A percentile compares a stretch with the other conserved stretches of the same genome.
phyloP scores from a whole-genome alignment of 2,113 vertebrate species.

The Oophaga pumilio region DNA sequence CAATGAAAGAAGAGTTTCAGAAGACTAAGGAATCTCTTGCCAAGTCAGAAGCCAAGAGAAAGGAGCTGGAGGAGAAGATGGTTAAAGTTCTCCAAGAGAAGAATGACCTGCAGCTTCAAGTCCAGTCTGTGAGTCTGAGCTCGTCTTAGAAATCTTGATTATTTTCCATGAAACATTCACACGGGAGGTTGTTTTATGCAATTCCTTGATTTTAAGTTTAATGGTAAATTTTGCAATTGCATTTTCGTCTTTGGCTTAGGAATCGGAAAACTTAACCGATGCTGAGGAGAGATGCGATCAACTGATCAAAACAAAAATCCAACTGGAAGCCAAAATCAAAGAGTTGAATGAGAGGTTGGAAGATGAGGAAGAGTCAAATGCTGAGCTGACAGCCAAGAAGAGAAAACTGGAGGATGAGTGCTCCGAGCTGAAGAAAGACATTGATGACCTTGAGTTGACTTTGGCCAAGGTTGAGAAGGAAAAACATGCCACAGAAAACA shows the following conservation, averaged over 20 bases:
- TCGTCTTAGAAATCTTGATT: not conserved
- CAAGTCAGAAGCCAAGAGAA: constrained; percentile 82
- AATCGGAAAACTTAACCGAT: constrained; percentile 62
- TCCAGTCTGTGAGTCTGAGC: constrained; percentile 70
- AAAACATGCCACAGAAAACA: constrained; percentile 77
- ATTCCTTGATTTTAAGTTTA: not conserved
- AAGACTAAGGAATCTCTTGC: constrained; percentile 85
- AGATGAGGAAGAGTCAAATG: constrained; percentile 61
- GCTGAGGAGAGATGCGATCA: constrained; percentile 62
- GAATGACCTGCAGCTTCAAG: constrained; percentile 80
- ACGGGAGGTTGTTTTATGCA: not conserved
- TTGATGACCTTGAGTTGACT: constrained; percentile 63
- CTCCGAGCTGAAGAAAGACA: constrained; percentile 61
- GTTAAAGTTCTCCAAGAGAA: constrained; percentile 81
- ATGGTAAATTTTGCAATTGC: not conserved
- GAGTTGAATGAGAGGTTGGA: constrained; percentile 61
- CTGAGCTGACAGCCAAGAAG: constrained; percentile 45
- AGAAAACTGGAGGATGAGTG: constrained; percentile 61
- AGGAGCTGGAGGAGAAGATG: constrained; percentile 86
- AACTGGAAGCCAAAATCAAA: constrained; percentile 62
- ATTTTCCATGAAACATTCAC: not conserved
- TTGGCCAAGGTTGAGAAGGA: constrained; percentile 65
- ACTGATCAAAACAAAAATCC: constrained; percentile 61
- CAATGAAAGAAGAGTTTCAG: constrained; percentile 83
- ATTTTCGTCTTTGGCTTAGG: constrained; percentile 38